phyloP scores from a whole-genome alignment of 2,888 invertebrate genomes.

The Carabus problematicus region DNA sequence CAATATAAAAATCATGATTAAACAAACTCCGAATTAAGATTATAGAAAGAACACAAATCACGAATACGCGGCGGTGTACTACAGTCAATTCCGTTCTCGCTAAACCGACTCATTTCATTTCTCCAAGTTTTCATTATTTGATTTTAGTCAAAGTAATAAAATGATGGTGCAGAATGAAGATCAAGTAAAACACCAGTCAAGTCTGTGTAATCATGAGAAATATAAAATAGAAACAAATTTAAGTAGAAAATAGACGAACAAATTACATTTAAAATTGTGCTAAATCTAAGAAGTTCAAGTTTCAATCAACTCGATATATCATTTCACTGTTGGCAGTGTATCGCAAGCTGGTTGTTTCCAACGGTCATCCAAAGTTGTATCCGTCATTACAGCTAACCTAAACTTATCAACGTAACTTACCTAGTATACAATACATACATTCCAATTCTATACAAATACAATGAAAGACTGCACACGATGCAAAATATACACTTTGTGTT shows the following conservation, averaged over 20 bases:
- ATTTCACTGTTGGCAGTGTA: slow-evolving; percentile 42
- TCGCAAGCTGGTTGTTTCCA: slow-evolving; percentile 41
- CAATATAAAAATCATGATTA: slow-evolving; percentile 36
- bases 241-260: slow-evolving; percentile 32
- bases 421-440: slow-evolving; percentile 55
- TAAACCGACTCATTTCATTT: no score
- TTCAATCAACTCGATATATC: slow-evolving; percentile 22
- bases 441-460: slow-evolving; percentile 53
- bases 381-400: slow-evolving; percentile 50
- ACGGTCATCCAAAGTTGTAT: slow-evolving; percentile 41
- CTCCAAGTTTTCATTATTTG: no score
- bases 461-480: slow-evolving; percentile 56
- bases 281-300: slow-evolving; percentile 38
- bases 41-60: neutral
- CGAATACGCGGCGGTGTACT: neutral
- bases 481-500: slow-evolving; percentile 49
- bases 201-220: slow-evolving; percentile 39
- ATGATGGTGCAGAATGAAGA: neutral
- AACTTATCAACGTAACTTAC: slow-evolving; percentile 44
- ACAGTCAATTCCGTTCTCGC: no score
- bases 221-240: slow-evolving; percentile 27
- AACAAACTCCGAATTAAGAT: slow-evolving; percentile 23
- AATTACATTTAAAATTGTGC: slow-evolving; percentile 42
- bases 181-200: slow-evolving; percentile 1
- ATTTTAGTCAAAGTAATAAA: no score